Evolutionary conservation across 1,140 invertebrate genomes (phyloP).

Genomic region (Anoplolepis gracilipes): DNA sequence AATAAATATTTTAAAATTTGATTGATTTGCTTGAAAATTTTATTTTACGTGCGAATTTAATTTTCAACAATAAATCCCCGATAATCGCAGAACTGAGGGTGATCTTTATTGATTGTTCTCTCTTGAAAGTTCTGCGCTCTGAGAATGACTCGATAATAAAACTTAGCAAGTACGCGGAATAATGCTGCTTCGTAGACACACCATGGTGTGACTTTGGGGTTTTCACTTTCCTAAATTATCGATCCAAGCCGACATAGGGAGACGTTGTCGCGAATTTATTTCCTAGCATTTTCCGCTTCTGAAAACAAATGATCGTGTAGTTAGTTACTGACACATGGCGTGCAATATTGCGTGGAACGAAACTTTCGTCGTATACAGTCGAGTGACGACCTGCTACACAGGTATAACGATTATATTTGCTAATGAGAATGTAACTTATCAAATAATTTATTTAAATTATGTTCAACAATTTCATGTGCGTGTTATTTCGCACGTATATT

Average conservation of each 20-base stretch:
- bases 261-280: not conserved
- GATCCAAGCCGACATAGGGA: not conserved
- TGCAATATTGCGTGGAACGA: conserved; percentile 38
- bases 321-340: not conserved
- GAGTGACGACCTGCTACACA: not conserved
- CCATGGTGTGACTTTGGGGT: not conserved
- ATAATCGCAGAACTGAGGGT: not conserved
- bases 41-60: not conserved
- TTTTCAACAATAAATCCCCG: not conserved
- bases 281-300: not conserved
- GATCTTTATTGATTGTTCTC: not conserved
- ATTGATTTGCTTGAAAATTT: not conserved
- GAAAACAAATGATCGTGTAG: not conserved
- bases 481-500: conserved; percentile 6
- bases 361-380: conserved; percentile 12
- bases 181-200: not conserved
- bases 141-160: conserved; percentile 52
- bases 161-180: not conserved
- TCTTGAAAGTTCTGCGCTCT: conserved; percentile 16
- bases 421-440: conserved; percentile 31
- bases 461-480: not conserved
- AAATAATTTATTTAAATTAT: conserved; percentile 45
- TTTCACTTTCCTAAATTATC: conserved; percentile 36
- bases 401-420: conserved; percentile 41
- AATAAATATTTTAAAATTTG: not conserved